Evolutionary conservation across 1,140 invertebrate genomes (phyloP).

Genomic region (Thaumatotibia leucotreta): DNA sequence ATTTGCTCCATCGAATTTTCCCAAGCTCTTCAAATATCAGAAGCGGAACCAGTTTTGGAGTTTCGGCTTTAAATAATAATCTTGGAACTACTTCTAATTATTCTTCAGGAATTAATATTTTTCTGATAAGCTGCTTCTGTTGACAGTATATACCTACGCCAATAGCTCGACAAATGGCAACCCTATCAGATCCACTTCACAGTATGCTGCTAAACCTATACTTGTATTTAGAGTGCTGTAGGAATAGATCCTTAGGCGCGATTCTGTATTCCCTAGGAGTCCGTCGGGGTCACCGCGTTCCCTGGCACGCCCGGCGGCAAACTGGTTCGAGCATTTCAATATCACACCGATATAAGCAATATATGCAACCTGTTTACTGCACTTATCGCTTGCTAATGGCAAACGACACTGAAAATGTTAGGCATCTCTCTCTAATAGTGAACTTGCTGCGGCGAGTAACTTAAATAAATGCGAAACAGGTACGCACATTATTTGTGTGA

Average conservation of each 20-base stretch:
- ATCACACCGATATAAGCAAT: slow-evolving; percentile 63
- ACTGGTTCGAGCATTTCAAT: slow-evolving; percentile 73
- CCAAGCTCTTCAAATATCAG: no score
- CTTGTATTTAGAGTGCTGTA: background rate
- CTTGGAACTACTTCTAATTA: no score
- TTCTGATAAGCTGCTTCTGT: no score
- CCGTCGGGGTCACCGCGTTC: slow-evolving; percentile 55
- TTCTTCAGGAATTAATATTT: no score
- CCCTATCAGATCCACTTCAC: background rate
- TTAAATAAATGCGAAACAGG: no score
- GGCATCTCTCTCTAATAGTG: background rate
- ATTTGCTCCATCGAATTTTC: no score
- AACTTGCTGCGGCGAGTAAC: no score
- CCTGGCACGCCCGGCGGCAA: slow-evolving; percentile 50
- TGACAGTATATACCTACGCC: no score
- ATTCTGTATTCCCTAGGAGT: slow-evolving; percentile 61
- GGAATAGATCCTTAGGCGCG: slow-evolving; percentile 47
- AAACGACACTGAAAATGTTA: slow-evolving; percentile 1
- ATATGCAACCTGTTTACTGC: slow-evolving; percentile 54
- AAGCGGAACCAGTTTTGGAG: no score
- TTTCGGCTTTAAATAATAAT: no score
- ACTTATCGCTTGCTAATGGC: slow-evolving; percentile 26
- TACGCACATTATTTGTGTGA: no score
- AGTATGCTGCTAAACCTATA: background rate
- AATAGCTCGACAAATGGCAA: background rate